Evolutionary conservation across 2,113 vertebrate genomes (phyloP).

Genomic region (Ceyx margarethae): DNA sequence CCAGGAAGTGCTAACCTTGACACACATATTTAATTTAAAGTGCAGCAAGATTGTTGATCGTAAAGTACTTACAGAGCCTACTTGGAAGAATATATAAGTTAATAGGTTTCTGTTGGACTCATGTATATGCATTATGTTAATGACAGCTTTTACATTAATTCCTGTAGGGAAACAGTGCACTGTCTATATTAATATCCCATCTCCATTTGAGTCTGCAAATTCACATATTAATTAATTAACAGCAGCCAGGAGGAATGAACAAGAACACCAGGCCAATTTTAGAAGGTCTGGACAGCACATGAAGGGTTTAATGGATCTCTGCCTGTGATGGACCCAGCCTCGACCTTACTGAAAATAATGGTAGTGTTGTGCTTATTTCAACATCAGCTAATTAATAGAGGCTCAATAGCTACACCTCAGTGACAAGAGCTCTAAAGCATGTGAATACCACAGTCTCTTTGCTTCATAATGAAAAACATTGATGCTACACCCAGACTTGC

Average conservation of each 20-base stretch:
- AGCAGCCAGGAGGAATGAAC: slow-evolving; percentile 22
- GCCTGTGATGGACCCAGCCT: background rate
- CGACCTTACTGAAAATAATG: slow-evolving; percentile 5
- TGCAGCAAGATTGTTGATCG: background rate
- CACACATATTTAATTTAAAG: slow-evolving; percentile 35
- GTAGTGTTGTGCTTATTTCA: background rate
- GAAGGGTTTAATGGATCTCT: background rate
- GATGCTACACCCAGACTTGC: background rate
- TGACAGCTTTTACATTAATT: slow-evolving; percentile 47
- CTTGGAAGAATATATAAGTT: slow-evolving; percentile 27
- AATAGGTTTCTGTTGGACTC: slow-evolving; percentile 44
- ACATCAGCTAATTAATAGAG: background rate
- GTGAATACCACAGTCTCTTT: background rate
- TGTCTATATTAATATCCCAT: background rate
- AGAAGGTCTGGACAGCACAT: background rate
- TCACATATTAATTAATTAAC: slow-evolving; percentile 51
- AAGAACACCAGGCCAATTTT: background rate
- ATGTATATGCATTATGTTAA: slow-evolving; percentile 56
- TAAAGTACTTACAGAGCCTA: slow-evolving; percentile 48
- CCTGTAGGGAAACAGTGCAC: background rate
- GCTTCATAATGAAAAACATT: background rate
- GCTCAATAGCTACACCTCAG: background rate
- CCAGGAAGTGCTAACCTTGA: slow-evolving; percentile 30
- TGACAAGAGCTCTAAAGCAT: background rate
- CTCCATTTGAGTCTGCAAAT: slow-evolving; percentile 2